These are phyloP conservation scores for Ophion slaviceki DNA, from an alignment of 2,888 invertebrate genomes.

Conservation along the genomic window DNA sequence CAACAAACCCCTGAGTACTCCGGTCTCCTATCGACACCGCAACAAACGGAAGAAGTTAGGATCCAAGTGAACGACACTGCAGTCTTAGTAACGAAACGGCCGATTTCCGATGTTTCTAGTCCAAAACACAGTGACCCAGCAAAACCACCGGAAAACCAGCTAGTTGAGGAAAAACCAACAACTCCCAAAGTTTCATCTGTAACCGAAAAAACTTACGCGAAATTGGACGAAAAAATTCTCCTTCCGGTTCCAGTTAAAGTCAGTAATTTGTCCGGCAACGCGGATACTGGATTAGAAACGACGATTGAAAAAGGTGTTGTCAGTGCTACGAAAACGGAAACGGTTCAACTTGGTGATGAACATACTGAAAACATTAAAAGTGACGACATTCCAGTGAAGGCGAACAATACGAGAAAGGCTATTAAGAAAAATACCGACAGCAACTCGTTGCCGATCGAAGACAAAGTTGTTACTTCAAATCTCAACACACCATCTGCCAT, in stretches of 20 bases:
- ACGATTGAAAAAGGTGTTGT: conserved; percentile 6
- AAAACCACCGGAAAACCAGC: conserved; percentile 30
- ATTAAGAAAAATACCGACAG: conserved; percentile 52
- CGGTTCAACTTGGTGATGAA: conserved; percentile 45
- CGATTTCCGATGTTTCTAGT: conserved; percentile 37
- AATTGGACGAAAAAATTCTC: conserved; percentile 62
- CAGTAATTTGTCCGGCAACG: conserved; percentile 25
- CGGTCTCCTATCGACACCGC: background rate
- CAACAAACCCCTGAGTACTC: conserved; percentile 20
- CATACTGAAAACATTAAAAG: conserved; percentile 44
- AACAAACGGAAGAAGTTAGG: conserved; percentile 63
- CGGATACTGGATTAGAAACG: background rate
- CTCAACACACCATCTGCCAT: background rate
- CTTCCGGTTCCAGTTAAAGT: conserved; percentile 40
- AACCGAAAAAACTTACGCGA: conserved; percentile 50
- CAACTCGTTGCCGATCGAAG: conserved; percentile 23
- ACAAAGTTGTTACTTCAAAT: background rate
- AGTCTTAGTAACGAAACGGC: conserved; percentile 64
- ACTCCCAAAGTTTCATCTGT: conserved; percentile 31
- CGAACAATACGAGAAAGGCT: conserved; percentile 52
- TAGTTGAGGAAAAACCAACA: conserved; percentile 40
- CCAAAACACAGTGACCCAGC: conserved; percentile 41
- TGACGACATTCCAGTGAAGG: conserved; percentile 37
- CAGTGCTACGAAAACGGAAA: conserved; percentile 31
- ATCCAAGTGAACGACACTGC: conserved; percentile 71